phyloP scores from a whole-genome alignment of 2,797 vertebrate genomes.

The Allobates femoralis region DNA sequence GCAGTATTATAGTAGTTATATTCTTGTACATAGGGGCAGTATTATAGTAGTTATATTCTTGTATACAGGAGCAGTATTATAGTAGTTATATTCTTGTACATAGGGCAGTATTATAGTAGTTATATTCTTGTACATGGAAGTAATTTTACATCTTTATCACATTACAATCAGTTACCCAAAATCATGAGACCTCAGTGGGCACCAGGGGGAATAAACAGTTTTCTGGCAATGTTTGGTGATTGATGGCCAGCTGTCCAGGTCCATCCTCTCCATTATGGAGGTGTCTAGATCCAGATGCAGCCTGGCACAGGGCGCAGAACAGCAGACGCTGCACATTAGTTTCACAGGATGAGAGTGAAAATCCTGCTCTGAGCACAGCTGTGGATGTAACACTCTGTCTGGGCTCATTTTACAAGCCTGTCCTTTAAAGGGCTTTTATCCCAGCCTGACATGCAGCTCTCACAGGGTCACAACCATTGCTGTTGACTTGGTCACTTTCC shows the following conservation, averaged over 20 bases:
- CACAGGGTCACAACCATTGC: conserved; percentile 39
- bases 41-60: too few relatives aligned
- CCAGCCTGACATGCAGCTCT: conserved; percentile 29
- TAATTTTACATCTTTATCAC: too few relatives aligned
- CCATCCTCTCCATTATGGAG: conserved; percentile 12
- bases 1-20: too few relatives aligned
- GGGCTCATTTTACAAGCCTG: conserved; percentile 46
- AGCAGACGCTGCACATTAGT: conserved; percentile 35
- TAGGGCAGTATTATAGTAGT: not conserved
- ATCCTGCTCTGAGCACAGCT: conserved; percentile 47
- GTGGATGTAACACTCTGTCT: conserved; percentile 49
- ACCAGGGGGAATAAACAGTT: not conserved
- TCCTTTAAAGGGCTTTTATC: conserved; percentile 46
- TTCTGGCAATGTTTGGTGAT: not conserved
- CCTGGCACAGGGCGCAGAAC: conserved; percentile 2
- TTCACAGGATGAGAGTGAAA: conserved; percentile 45
- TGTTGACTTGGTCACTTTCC: conserved; percentile 60
- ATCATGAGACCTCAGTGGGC: not conserved
- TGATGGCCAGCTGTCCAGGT: not conserved
- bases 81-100: not conserved
- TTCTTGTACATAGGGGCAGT: too few relatives aligned
- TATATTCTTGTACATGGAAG: not conserved
- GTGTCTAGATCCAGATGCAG: conserved; percentile 48
- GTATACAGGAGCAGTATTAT: too few relatives aligned
- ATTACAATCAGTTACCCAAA: not conserved